Evolutionary conservation across 1,140 invertebrate genomes (phyloP).

Genomic region (Pseudomyrmex dendroicus): DNA sequence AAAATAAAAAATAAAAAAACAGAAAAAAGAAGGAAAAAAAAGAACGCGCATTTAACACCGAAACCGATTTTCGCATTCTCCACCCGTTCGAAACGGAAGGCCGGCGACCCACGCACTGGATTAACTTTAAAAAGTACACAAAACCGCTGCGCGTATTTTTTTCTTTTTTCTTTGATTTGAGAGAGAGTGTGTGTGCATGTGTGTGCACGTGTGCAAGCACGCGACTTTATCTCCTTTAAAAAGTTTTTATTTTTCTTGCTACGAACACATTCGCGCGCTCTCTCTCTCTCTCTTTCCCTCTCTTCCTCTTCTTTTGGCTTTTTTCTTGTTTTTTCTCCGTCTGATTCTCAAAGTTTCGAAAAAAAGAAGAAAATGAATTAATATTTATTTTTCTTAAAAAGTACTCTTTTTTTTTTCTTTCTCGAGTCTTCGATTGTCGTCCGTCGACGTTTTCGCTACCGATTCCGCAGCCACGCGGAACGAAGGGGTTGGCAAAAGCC

Average conservation of each 20-base stretch:
- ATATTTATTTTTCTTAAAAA: no score
- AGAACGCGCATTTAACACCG: constrained; percentile 38
- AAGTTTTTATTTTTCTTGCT: constrained; percentile 51
- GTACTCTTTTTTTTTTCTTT: background rate
- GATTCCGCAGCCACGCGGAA: constrained; percentile 54
- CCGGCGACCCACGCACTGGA: constrained; percentile 48
- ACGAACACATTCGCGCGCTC: background rate
- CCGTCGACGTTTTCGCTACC: constrained; percentile 49
- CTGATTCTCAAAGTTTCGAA: constrained; percentile 37
- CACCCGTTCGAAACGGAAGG: constrained; percentile 41
- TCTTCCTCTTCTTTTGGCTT: constrained; percentile 30
- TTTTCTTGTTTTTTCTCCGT: constrained; percentile 1
- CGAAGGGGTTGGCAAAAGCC: constrained; percentile 51
- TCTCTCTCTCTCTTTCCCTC: constrained; percentile 6
- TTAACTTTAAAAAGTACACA: constrained; percentile 59
- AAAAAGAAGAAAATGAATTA: constrained; percentile 2
- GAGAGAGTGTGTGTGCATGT: constrained; percentile 11
- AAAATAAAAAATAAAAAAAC: constrained; percentile 9
- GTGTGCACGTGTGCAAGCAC: background rate
- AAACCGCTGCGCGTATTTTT: constrained; percentile 32
- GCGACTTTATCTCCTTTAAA: constrained; percentile 55
- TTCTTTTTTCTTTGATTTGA: constrained; percentile 53
- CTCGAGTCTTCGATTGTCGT: constrained; percentile 28
- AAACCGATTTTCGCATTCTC: constrained; percentile 55
- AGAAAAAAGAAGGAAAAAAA: constrained; percentile 13